These are phyloP conservation scores for Geotrypetes seraphini DNA, from an alignment of 2,797 vertebrate genomes.

Conservation along the genomic window DNA sequence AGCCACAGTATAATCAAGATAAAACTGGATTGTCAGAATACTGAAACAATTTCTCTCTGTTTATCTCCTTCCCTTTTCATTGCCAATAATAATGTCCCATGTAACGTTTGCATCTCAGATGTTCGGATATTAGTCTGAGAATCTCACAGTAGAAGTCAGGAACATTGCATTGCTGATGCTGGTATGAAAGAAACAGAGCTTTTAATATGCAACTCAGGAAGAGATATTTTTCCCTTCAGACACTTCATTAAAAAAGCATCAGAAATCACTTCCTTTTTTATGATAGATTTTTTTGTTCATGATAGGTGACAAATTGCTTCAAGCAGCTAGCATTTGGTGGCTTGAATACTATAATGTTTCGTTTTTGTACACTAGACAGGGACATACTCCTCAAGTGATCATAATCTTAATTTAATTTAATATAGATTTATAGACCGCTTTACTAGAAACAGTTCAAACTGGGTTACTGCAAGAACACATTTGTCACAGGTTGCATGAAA, in stretches of 20 bases:
- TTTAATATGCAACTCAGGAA: slow-evolving; percentile 5
- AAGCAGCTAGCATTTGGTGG: slow-evolving; percentile 11
- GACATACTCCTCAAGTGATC: no score
- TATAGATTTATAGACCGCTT: no score
- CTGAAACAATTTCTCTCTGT: slow-evolving; percentile 23
- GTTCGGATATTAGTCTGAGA: slow-evolving; percentile 7
- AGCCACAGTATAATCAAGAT: slow-evolving; percentile 4
- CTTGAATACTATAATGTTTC: slow-evolving; percentile 1
- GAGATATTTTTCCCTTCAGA: slow-evolving; percentile 7
- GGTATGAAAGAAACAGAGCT: slow-evolving; percentile 15
- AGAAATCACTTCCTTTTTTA: slow-evolving; percentile 7
- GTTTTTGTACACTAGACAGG: no score
- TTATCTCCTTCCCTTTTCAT: slow-evolving; percentile 5
- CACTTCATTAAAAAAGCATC: slow-evolving; percentile 30
- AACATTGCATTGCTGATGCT: slow-evolving; percentile 7
- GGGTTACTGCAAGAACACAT: no score
- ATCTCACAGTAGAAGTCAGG: slow-evolving; percentile 8
- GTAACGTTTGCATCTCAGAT: slow-evolving; percentile 27
- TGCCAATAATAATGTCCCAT: slow-evolving; percentile 18
- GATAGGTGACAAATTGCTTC: slow-evolving; percentile 11
- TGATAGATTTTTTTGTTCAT: slow-evolving; percentile 16
- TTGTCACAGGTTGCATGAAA: no score
- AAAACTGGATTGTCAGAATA: slow-evolving; percentile 16
- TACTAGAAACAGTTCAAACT: no score
- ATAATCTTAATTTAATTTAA: no score